Base-by-base conservation (phyloP, 1,140 invertebrate genomes). In the Parasteatoda tepidariorum region DNA sequence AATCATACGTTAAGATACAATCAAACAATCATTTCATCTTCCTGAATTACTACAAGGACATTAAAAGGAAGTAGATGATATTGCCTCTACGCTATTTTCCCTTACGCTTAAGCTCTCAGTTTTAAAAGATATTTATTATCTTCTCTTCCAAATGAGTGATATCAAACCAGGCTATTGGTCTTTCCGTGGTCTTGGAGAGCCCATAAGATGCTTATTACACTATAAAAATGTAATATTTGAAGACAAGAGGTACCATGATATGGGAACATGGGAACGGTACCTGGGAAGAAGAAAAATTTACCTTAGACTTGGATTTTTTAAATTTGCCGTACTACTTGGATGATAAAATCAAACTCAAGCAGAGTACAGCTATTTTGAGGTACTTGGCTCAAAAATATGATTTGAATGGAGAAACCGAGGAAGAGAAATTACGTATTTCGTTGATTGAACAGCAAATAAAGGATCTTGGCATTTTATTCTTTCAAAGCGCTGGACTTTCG, bases 291-390 rank as follows among this genome's bases (percentile, higher is more conserved):
- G 87, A 87, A 0, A 89, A 88, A 81, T 86, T 85, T 30, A 85
- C 66, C 13, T 68, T 89, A 11, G 86, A 86, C 22, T 66, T 89
- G n/a, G 87, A 87, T 48, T 88, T 89, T 78, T 88, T 88, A 7
- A 89, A 89, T 82, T 84, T 89, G 33, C 83, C 86, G 1, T 87
- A 87, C 48, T 84, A 83, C 24, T 86, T 87, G n/a, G 85, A 86
- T 61, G 86, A 81, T 0, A 84, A 87, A 34, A 82, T 87, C 1
- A 86, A 81, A 61, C n/a, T 87, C 9, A 86, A 84, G 13, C 90
- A 92, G 86, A 91, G 89, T 74, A 88, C 88, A 68, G 89, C 91
- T 6, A 92, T 92, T 82, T 67, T 91, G 24, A 88, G 89, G n/a
- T 89, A 91, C 85, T 87, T 92, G 73, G 91, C 88, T 6, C 81